Evolutionary conservation across 1,140 invertebrate species (phyloP), one percentile per base, ranked within the genome.

Genomic region (Plectrocnemia conspersa): DNA sequence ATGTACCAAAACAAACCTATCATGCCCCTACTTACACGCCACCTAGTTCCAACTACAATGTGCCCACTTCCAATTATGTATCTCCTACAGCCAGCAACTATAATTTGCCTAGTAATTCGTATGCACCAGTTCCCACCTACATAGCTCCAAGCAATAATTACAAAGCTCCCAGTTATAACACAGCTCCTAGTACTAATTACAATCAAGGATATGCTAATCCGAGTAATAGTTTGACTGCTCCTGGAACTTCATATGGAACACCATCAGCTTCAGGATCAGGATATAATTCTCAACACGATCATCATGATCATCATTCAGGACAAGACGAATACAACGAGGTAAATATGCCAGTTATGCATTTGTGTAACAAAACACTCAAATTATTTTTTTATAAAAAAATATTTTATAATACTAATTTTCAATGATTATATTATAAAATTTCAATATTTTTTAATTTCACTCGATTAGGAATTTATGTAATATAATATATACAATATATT

Each of bases 301-400:
- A 68, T 47, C 53, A 62, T 23, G 50, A 42, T 18, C 52, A 64
- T 33, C 29, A 55, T 22, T 27, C 61, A n/a, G 58, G 54, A 4
- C 58, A 63, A 33, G 46, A 63, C 35, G 64, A 64, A 13, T 53
- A 58, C 18, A 63, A 52, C 4, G 61, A 66, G 56, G 63, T 65
- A 58, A 46, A n/a, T n/a, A n/a, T n/a, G n/a, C n/a, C n/a, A n/a
- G n/a, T n/a, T n/a, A n/a, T n/a, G n/a, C n/a, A n/a, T n/a, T n/a
- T n/a, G n/a, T n/a, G n/a, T n/a, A n/a, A n/a, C n/a, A n/a, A n/a
- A n/a, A n/a, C n/a, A n/a, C n/a, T n/a, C n/a, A n/a, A n/a, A n/a
- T n/a, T n/a, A n/a, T n/a, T n/a, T n/a, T n/a, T n/a, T n/a, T n/a
- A n/a, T n/a, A n/a, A n/a, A n/a, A n/a, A n/a, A n/a, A n/a, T n/a